Evolutionary conservation across 2,888 invertebrate genomes (phyloP).

Genomic region (Sphaeridia pumilis): DNA sequence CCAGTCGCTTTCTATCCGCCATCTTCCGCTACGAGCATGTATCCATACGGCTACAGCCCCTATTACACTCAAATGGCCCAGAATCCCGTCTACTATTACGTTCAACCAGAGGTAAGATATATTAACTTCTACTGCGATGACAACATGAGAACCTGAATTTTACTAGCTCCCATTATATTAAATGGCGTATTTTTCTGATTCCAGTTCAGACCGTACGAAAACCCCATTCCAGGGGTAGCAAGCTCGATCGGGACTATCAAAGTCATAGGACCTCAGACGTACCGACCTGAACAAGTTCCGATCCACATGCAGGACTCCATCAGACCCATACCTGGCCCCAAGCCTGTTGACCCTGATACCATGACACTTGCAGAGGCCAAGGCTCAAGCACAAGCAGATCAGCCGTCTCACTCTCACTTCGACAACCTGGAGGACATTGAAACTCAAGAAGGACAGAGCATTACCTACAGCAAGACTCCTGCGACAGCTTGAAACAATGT

Average conservation of each 20-base stretch:
- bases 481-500: too few species aligned
- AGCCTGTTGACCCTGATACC: neutral
- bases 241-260: conserved; percentile 6
- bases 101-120: conserved; percentile 11
- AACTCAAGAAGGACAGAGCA: too few species aligned
- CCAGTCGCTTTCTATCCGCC: too few species aligned
- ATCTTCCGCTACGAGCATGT: too few species aligned
- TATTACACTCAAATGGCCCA: conserved; percentile 11
- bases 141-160: too few species aligned
- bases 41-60: conserved; percentile 3
- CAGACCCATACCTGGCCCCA: neutral
- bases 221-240: neutral
- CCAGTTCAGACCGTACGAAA: conserved; percentile 3
- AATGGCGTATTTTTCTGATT: neutral
- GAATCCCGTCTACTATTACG: conserved; percentile 13
- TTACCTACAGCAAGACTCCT: too few species aligned
- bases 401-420: too few species aligned
- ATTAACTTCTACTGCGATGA: neutral
- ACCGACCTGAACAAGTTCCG: conserved; percentile 3
- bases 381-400: neutral
- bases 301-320: neutral
- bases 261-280: conserved; percentile 1
- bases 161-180: neutral
- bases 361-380: neutral
- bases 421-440: too few species aligned